phyloP scores from a whole-genome alignment of 2,888 invertebrate genomes.

The Agrochola lychnidis region DNA sequence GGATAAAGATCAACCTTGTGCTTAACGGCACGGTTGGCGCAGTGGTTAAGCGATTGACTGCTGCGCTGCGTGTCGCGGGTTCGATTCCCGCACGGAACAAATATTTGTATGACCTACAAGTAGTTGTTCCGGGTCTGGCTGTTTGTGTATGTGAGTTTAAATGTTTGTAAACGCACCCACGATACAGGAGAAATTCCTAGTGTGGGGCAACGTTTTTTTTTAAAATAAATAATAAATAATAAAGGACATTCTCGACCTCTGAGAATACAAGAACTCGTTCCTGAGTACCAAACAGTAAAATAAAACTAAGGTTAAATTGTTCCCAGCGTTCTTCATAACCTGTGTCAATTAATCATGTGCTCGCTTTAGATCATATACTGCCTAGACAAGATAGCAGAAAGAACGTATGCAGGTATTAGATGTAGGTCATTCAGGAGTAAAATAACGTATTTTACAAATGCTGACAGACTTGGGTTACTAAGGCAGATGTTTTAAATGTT shows the following conservation, averaged over 20 bases:
- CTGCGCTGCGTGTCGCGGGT: too few relatives aligned
- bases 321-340: slow-evolving; percentile 6
- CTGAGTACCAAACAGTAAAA: slow-evolving; percentile 9
- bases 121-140: too few relatives aligned
- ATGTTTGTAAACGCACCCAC: too few relatives aligned
- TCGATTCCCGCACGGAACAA: too few relatives aligned
- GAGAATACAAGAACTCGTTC: slow-evolving; percentile 16
- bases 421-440: background rate
- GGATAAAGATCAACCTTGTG: background rate
- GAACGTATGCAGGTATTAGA: background rate
- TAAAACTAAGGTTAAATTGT: slow-evolving; percentile 21
- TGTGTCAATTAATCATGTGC: slow-evolving; percentile 28
- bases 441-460: background rate
- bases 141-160: too few relatives aligned
- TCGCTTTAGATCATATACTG: background rate
- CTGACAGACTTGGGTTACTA: background rate
- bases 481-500: background rate
- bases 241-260: background rate
- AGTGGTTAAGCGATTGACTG: too few relatives aligned
- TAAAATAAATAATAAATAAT: too few relatives aligned
- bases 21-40: too few relatives aligned
- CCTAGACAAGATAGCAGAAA: background rate
- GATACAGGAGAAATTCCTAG: too few relatives aligned
- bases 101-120: too few relatives aligned
- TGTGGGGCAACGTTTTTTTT: too few relatives aligned